Base-by-base conservation (phyloP, 2,113 vertebrate species). In the Nothocercus nigrocapillus region DNA sequence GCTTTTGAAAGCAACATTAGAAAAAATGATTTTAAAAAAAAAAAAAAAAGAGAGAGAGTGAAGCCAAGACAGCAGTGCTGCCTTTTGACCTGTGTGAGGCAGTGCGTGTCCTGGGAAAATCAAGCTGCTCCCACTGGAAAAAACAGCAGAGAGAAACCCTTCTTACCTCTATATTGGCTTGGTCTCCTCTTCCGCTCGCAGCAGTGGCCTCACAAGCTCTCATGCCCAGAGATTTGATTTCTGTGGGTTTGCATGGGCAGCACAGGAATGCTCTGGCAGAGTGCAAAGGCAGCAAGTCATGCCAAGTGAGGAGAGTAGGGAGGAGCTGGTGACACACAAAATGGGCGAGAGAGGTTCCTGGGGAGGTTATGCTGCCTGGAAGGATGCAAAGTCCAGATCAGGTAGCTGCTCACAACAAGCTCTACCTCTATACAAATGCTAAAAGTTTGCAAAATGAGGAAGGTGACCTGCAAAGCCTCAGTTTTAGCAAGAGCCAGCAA, bases 201-300 rank as follows among this genome's bases (percentile, higher is more conserved):
- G 54, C 54, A 58, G 54, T 54, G 51, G 27, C 51, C 51, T 15
- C 51, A 54, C 51, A 54, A 24, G 30, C 54, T 58, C 54, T 13
- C 53, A 56, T 9, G 9, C 32, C 3, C 1, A 12, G 20, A 13
- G 30, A 18, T 20, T 11, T 58, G 24, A 4, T 24, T 18, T 19
- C 18, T 1, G 3, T 54, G n/a, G 42, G 18, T 58, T 1, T 2
- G 58, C 4, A 0, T 64, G 58, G 38, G 27, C 28, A 38, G 75
- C 28, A 12, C 1, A 1, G 14, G 59, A 58, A 11, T 30, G 54
- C 9, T 28, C 54, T 58, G 54, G 54, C 54, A 58, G 28, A 80
- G 25, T 4, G 28, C 36, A 12, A 47, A n/a, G 28, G 54, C 17
- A 58, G 51, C 42, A 47, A 47, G 40, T 13, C 1, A 1, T 56